Evolutionary conservation across 2,113 vertebrate species (phyloP).

Genomic region (Pristiophorus japonicus): DNA sequence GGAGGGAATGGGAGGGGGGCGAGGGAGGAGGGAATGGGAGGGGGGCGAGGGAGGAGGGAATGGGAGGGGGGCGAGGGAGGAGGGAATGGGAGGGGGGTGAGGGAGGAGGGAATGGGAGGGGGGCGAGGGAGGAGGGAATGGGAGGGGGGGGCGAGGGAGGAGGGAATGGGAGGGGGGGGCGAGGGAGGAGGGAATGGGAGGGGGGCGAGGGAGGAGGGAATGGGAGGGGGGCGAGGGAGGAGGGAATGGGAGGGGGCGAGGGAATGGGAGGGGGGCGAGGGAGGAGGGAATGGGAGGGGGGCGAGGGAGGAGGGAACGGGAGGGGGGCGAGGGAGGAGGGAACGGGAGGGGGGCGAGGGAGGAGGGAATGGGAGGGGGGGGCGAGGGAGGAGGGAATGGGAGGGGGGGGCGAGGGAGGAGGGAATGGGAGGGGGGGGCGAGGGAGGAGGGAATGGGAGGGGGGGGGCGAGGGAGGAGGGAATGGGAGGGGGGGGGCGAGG

Average conservation of each 20-base stretch:
- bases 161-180: too few species aligned
- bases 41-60: background rate
- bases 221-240: background rate
- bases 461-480: background rate
- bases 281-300: background rate
- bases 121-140: too few species aligned
- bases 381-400: background rate
- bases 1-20: background rate
- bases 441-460: background rate
- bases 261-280: background rate
- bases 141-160: background rate
- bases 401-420: background rate
- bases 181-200: background rate
- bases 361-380: background rate
- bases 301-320: background rate
- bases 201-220: background rate
- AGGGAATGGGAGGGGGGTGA: background rate
- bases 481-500: background rate
- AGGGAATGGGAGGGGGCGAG: background rate
- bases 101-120: background rate
- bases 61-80: background rate
- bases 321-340: background rate
- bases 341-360: background rate
- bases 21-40: background rate
- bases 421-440: background rate